phyloP scores from a whole-genome alignment of 2,888 invertebrate genomes.

The Hylaea fasciaria region DNA sequence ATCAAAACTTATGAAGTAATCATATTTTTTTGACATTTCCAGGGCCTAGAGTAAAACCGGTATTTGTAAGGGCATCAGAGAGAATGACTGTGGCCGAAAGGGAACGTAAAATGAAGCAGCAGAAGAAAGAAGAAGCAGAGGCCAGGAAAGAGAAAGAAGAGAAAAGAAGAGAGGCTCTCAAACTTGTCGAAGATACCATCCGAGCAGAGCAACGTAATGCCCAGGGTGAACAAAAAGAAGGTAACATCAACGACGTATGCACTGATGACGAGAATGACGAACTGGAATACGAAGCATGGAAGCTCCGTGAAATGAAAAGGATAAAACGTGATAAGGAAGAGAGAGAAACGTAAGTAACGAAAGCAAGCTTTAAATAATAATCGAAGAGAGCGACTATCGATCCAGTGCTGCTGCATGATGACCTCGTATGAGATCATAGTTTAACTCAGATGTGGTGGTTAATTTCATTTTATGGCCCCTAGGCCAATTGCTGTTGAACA shows the following conservation, averaged over 20 bases:
- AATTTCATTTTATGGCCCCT: no score
- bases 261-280: conserved; percentile 98
- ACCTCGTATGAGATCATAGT: no score
- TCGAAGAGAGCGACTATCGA: no score
- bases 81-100: conserved; percentile 97
- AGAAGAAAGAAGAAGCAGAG: conserved; percentile 93
- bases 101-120: conserved; percentile 93
- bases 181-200: conserved; percentile 95
- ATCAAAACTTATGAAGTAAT: no score
- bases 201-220: conserved; percentile 90
- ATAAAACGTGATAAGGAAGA: conserved; percentile 98
- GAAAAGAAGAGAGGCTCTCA: conserved; percentile 93
- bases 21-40: conserved; percentile 1
- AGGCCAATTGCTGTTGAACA: no score
- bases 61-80: conserved; percentile 97
- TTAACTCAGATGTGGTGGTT: no score
- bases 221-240: conserved; percentile 89
- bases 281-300: conserved; percentile 99
- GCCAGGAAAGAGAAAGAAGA: conserved; percentile 95
- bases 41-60: conserved; percentile 96
- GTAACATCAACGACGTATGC: conserved; percentile 93
- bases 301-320: conserved; percentile 97
- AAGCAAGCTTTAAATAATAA: no score
- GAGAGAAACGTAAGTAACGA: conserved; percentile 91
- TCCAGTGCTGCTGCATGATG: no score